phyloP scores from a whole-genome alignment of 2,888 invertebrate species.

The Cantharis lateralis region DNA sequence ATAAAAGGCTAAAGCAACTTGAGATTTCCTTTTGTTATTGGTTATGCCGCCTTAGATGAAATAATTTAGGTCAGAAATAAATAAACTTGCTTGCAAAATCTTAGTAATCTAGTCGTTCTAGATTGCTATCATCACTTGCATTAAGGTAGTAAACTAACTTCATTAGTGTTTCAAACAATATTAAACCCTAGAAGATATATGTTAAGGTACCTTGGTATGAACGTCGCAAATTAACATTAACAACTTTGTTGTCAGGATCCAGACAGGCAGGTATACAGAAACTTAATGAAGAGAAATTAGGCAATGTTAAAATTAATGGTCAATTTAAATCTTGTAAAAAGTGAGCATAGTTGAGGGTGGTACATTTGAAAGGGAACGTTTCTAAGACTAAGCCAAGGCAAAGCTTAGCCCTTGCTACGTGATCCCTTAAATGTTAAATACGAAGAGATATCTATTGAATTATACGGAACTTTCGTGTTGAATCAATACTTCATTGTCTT shows the following conservation, averaged over 20 bases:
- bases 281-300: neutral
- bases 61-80: slow-evolving; percentile 14
- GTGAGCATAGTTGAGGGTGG: neutral
- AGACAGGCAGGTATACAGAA: neutral
- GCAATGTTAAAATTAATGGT: neutral
- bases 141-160: slow-evolving; percentile 19
- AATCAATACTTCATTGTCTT: neutral
- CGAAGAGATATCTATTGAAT: neutral
- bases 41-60: slow-evolving; percentile 7
- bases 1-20: slow-evolving; percentile 3
- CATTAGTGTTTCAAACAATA: slow-evolving; percentile 15
- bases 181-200: slow-evolving; percentile 2
- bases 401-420: neutral
- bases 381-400: neutral
- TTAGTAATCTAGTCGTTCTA: slow-evolving; percentile 15
- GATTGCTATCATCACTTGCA: slow-evolving; percentile 19
- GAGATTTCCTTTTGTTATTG: slow-evolving; percentile 1
- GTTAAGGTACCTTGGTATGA: neutral
- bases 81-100: slow-evolving; percentile 6
- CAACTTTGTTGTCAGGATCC: neutral
- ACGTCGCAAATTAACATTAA: neutral
- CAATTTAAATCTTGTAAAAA: neutral
- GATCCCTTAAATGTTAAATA: neutral
- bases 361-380: neutral
- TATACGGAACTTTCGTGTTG: neutral